phyloP scores from a whole-genome alignment of 2,113 vertebrate species.

The Potamarius usumacintae region DNA sequence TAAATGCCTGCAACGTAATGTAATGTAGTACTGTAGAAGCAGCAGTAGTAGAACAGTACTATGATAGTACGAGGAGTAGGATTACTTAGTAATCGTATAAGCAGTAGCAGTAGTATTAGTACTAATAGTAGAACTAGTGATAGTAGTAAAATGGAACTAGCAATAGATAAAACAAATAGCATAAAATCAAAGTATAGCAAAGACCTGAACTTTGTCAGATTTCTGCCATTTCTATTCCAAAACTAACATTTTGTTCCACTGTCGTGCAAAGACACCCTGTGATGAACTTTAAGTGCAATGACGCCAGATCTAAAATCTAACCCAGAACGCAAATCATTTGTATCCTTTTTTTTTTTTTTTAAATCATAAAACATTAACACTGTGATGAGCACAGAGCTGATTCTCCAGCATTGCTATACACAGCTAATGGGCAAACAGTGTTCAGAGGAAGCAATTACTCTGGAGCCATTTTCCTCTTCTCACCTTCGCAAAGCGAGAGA shows the following conservation, averaged over 20 bases:
- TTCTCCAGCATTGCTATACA: conserved; percentile 5
- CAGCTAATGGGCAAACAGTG: not conserved
- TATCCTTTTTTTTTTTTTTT: not conserved
- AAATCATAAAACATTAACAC: not conserved
- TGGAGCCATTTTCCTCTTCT: not conserved
- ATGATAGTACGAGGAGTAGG: no score
- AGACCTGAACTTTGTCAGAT: no score
- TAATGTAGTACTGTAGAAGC: no score
- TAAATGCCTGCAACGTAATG: no score
- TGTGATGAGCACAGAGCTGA: not conserved
- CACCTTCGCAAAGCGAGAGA: not conserved
- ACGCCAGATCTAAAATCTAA: not conserved
- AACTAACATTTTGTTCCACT: not conserved
- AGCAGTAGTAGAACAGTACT: not conserved
- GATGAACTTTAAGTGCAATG: not conserved
- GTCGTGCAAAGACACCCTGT: no score
- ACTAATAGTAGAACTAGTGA: not conserved
- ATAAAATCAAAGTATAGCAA: not conserved
- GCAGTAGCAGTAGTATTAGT: not conserved
- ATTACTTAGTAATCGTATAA: not conserved
- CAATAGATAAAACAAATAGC: no score
- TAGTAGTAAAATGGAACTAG: not conserved
- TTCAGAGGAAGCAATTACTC: not conserved
- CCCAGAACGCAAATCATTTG: not conserved
- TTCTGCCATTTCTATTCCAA: not conserved